Evolutionary conservation across 1,140 invertebrate species (phyloP).

Genomic region (Aplysia californica): DNA sequence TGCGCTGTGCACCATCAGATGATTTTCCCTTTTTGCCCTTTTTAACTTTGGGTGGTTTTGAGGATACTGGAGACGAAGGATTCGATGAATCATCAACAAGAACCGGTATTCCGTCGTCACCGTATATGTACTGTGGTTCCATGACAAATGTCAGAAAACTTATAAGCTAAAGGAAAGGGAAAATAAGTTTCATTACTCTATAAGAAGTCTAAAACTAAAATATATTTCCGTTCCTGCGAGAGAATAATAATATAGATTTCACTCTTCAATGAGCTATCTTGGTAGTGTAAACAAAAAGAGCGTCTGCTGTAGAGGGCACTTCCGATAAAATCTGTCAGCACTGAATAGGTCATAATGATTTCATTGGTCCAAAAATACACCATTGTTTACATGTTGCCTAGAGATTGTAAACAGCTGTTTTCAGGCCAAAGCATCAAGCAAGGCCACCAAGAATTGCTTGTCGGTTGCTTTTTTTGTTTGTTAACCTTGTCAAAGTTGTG

Average conservation of each 20-base stretch:
- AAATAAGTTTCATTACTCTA: neutral
- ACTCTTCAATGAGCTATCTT: too few relatives aligned
- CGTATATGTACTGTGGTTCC: neutral
- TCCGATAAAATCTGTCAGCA: neutral
- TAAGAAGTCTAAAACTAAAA: neutral
- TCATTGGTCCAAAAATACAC: constrained; percentile 1
- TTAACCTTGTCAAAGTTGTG: too few relatives aligned
- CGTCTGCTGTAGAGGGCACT: too few relatives aligned
- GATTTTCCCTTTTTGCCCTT: neutral
- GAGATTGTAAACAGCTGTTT: neutral
- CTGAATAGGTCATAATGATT: neutral
- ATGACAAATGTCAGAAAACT: neutral
- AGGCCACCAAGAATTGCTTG: neutral
- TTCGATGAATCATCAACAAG: neutral
- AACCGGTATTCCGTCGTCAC: neutral
- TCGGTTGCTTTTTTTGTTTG: neutral
- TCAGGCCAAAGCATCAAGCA: neutral
- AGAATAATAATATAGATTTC: too few relatives aligned
- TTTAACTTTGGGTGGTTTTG: neutral
- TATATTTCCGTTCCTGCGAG: too few relatives aligned
- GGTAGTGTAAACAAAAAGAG: too few relatives aligned
- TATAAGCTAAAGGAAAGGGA: neutral
- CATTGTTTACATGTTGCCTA: constrained; percentile 13
- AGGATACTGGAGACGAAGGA: neutral
- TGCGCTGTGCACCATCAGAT: neutral